Evolutionary conservation across 2,888 invertebrate genomes (phyloP), one percentile per base, ranked within the genome.

Genomic region (Incurvaria masculella): DNA sequence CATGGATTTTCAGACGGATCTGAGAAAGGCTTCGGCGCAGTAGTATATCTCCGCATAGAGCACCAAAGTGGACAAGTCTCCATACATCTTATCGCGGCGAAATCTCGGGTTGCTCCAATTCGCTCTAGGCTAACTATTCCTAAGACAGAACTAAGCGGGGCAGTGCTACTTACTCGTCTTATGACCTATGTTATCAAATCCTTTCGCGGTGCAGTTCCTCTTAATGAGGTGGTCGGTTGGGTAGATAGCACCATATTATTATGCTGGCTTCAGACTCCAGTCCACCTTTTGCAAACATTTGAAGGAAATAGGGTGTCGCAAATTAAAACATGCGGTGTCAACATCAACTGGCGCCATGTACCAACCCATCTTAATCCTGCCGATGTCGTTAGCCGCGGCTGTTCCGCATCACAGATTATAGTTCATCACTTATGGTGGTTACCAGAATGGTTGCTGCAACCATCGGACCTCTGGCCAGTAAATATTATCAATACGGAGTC

Each of bases 1-100:
- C 42, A 42, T 20, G 42, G 52, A 14, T 54, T 54, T 20, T 50
- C 49, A 39, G 54, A 54, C 17, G 52, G 51, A 2, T 54, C 52
- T 2, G 19, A 42, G 5, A 18, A 18, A 4, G 52, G 54, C 2
- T 50, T 45, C 14, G 54, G 51, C 8, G 46, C 51, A 2, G 45
- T 33, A 4, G 42, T 51, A 17, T 53, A 53, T 23, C 14, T 51
- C 2, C 40, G 46, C 5, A 43, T 27, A 10, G 10, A n/a, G 11
- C 21, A 48, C 41, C 23, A 16, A 8, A 21, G 41, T 5, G 39
- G 38, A n/a, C 8, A 33, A 6, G 41, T 26, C 26, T 33, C 23
- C 5, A 44, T 45, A 19, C 27, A 21, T 16, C 21, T 49, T 2
- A 2, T 49, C 11, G 6, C 38, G 5, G 44, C 47, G 8, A 52